Percentiles rank a stretch among this genome's conserved stretches.
These are phyloP conservation scores for Dryobotodes eremita DNA, from an alignment of 2,888 invertebrate species.

Conservation along the genomic window DNA sequence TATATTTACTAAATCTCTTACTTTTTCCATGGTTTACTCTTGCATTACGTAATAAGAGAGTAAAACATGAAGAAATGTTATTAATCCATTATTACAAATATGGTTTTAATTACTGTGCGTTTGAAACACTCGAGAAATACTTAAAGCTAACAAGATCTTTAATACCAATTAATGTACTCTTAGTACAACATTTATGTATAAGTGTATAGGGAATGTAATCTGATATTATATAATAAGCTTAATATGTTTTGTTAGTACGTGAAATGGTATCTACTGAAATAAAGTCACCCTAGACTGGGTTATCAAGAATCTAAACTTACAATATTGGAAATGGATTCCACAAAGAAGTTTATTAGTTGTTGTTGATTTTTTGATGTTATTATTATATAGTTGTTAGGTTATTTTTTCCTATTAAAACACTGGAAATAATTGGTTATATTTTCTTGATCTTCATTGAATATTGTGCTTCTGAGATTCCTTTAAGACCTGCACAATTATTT, in stretches of 20 bases:
- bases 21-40: slow-evolving; percentile 13
- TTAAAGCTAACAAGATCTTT: slow-evolving; percentile 20
- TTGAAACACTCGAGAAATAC: background rate
- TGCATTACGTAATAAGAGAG: background rate
- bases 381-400: background rate
- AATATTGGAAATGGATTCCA: background rate
- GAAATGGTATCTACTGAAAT: background rate
- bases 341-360: background rate
- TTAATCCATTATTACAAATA: background rate
- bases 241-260: background rate
- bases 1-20: background rate
- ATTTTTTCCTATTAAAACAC: background rate
- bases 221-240: background rate
- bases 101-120: background rate
- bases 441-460: slow-evolving; percentile 8
- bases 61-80: background rate
- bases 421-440: background rate
- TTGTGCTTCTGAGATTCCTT: slow-evolving; percentile 8
- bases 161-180: slow-evolving; percentile 28
- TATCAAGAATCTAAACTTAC: background rate
- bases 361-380: too few relatives aligned
- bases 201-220: slow-evolving; percentile 30
- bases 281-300: background rate
- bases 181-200: slow-evolving; percentile 29
- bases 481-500: slow-evolving; percentile 26